Base-by-base conservation (phyloP, 2,888 invertebrate genomes). In the Ennomos erosarius region DNA sequence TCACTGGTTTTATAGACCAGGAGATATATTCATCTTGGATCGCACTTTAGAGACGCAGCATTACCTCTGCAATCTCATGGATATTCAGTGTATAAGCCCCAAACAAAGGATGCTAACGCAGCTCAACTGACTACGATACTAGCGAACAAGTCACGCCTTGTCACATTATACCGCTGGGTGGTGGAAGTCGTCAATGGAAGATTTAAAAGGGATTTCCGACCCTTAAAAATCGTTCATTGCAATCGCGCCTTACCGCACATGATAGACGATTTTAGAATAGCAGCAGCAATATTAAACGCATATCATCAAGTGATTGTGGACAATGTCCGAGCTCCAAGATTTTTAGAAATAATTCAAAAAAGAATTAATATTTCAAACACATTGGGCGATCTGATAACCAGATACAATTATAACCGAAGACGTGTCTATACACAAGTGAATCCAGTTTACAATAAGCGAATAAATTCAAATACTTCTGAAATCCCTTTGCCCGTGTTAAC, bases 1-100 rank as follows among this genome's bases (percentile, higher is more conserved):
- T 16, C 16, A 57, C 51, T 52, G 52, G 47, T 62, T 58, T 34
- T 56, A 62, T 12, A 47, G 58, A 52, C 9, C 38, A 37, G 61
- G 54, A 9, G 65, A 67, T 43, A 56, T 61, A n/a, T 67, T 67
- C 37, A 61, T 69, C 38, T 53, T 65, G 12, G 65, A 65, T 47
- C 48, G 68, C 42, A 63, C n/a, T 66, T 67, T 45, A 8, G 36
- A 36, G 36, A 36, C 10, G 36, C 10, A 10, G 10, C 1, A 36
- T 10, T 10, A 10, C 1, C 9, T 10, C 36, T 36, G 1, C 36
- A 36, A 36, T 1, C 1, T 10, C 36, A 36, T 6, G 36, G 36
- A 10, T 36, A 10, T 36, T 8, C 10, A 8, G 10, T 10, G 1
- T 10, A 36, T 10, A 36, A 4, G 36, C 36, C 36, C 9, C 9